Base-by-base conservation (phyloP, 2,113 vertebrate genomes). In the Gallinago media region DNA sequence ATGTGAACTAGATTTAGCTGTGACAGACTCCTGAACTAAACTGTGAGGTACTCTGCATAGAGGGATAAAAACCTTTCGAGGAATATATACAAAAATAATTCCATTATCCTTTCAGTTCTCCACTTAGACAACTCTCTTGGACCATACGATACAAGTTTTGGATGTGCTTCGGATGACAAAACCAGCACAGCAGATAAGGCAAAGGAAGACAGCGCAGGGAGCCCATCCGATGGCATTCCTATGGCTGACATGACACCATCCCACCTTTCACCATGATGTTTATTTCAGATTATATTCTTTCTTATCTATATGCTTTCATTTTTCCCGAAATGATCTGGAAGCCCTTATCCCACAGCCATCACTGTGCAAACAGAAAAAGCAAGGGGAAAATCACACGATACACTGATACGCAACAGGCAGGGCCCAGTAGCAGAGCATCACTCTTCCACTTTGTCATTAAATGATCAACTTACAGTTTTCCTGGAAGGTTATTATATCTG, bases 111-210 rank as follows among this genome's bases (percentile, higher is more conserved):
- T 98, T 95, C 76, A 99, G 99, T 99, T 96, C 98, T 98, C 65
- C 95, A 98, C 86, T 96, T 99, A 89, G 99, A 99, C 95, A 99
- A 98, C 95, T 40, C 97, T 80, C 71, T 97, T 56, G 96, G 92
- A 97, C 97, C 98, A 92, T 92, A 96, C 70, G 94, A 98, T 95
- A 59, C 32, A 21, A 96, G 68, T 77, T 98, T 96, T 56, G 98
- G 98, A 26, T 94, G 97, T 12, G 78, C 63, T 11, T 97, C 97
- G 44, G 99, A 98, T 54, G 98, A 98, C 97, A 99, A 98, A 90
- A 96, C 97, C 52, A 88, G 74, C 63, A 77, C 70, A 66, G 83
- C 68, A 78, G 95, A 89, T 27, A 56, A 81, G 21, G 54, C 82
- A 15, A 36, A 66, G 49, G 44, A 89, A 31, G 70, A 81, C 82